These are phyloP conservation scores for Lamprotornis superbus DNA, from an alignment of 2,113 vertebrate species.

Conservation along the genomic window DNA sequence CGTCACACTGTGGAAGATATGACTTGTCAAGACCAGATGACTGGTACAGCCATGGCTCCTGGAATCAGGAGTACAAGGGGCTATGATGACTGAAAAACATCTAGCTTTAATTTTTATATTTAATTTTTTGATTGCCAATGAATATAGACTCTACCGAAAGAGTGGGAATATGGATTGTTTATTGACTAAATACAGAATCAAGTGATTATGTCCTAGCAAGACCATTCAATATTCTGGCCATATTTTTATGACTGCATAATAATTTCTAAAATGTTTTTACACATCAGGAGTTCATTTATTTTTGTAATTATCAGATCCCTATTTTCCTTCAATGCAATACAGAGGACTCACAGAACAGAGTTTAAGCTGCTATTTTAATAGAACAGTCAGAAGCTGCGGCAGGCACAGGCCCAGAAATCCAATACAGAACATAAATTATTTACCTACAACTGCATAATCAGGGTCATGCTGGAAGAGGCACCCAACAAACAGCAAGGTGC, in stretches of 20 bases:
- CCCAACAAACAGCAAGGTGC: slow-evolving; percentile 9
- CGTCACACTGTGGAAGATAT: background rate
- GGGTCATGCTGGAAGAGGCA: background rate
- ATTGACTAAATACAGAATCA: background rate
- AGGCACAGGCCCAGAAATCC: background rate
- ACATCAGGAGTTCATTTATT: background rate
- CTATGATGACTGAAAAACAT: background rate
- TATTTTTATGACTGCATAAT: background rate
- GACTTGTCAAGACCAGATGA: background rate
- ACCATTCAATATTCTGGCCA: background rate
- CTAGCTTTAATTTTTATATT: background rate
- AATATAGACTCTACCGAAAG: background rate
- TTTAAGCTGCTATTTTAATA: background rate
- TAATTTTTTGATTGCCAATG: background rate
- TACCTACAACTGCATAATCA: background rate
- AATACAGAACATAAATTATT: slow-evolving; percentile 5
- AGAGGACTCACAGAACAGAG: background rate
- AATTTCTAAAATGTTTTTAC: background rate
- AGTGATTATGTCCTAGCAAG: background rate
- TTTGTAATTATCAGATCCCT: background rate
- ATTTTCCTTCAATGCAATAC: background rate
- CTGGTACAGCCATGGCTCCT: background rate
- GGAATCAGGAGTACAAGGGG: background rate
- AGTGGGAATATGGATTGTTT: background rate
- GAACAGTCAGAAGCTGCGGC: background rate